A percentile compares a stretch with the other conserved stretches of the same genome.
Evolutionary conservation across 2,113 vertebrate genomes (phyloP).

Genomic region (Lontra canadensis): DNA sequence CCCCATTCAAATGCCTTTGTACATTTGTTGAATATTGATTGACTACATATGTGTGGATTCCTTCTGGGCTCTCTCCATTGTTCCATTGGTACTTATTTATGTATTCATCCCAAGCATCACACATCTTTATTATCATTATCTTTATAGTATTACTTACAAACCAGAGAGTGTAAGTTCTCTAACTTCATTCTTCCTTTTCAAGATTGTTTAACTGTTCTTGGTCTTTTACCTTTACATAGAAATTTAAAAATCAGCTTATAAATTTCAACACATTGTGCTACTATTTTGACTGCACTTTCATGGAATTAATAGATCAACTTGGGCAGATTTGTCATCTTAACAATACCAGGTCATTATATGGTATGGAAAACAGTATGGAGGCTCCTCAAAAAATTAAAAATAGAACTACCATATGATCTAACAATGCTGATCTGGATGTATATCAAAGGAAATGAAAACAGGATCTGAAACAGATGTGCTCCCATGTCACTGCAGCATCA

Average conservation of each 20-base stretch:
- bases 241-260: not conserved
- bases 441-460: not conserved
- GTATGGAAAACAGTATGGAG: not conserved
- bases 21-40: not conserved
- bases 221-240: not conserved
- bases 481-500: not conserved
- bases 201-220: not conserved
- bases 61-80: not conserved
- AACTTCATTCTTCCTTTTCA: not conserved
- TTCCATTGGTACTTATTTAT: not conserved
- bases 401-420: not conserved
- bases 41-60: not conserved
- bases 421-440: not conserved
- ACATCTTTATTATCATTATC: not conserved
- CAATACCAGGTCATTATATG: not conserved
- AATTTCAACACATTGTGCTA: not conserved
- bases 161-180: not conserved
- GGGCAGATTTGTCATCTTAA: not conserved
- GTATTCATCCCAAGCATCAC: not conserved
- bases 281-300: not conserved
- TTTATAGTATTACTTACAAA: not conserved
- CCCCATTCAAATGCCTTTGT: not conserved
- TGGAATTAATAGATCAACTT: not conserved
- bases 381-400: not conserved
- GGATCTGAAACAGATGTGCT: not conserved